Percentiles rank a stretch among this genome's conserved stretches.
phyloP scores from a whole-genome alignment of 2,113 vertebrate species.

The Heterotis niloticus region DNA sequence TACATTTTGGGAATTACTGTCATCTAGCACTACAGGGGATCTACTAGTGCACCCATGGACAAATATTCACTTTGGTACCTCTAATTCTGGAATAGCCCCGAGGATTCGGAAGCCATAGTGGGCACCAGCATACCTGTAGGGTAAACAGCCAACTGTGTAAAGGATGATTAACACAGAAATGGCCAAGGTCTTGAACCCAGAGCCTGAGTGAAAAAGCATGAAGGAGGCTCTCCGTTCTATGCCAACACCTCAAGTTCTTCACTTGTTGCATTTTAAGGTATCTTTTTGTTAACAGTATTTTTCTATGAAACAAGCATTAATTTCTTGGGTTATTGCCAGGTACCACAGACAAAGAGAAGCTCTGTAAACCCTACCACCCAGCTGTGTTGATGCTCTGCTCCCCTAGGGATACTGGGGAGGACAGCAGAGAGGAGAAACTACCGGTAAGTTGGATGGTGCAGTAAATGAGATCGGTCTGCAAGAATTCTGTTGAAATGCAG shows the following conservation, averaged over 20 bases:
- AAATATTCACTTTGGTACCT: conserved; percentile 56
- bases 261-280: not conserved
- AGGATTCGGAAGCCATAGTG: conserved; percentile 62
- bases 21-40: conserved; percentile 20
- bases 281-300: not conserved
- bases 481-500: too few species aligned
- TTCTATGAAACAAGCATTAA: not conserved
- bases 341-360: not conserved
- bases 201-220: not conserved
- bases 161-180: too few species aligned
- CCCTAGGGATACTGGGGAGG: too few species aligned
- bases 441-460: too few species aligned
- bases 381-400: not conserved
- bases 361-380: not conserved
- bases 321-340: not conserved
- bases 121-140: conserved; percentile 66
- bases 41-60: conserved; percentile 38
- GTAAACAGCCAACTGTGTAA: conserved; percentile 27
- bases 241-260: not conserved
- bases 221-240: too few species aligned
- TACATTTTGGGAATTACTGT: not conserved
- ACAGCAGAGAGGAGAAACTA: too few species aligned
- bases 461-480: too few species aligned
- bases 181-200: too few species aligned
- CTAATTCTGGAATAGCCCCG: conserved; percentile 69